These are phyloP conservation scores for Zonotrichia leucophrys DNA, from an alignment of 2,113 vertebrate genomes.

Conservation along the genomic window DNA sequence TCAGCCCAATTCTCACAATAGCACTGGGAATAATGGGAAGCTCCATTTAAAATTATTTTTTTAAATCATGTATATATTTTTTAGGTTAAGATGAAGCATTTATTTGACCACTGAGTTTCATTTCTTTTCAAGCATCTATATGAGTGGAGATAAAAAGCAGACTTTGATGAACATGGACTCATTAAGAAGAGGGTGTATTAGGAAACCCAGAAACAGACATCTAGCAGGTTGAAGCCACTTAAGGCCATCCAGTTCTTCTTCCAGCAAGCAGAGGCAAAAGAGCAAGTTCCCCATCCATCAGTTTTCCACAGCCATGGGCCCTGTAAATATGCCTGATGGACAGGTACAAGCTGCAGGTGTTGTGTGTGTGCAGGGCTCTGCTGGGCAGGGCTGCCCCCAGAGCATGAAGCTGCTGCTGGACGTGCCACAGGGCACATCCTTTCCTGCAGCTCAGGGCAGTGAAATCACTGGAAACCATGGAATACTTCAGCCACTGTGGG, in stretches of 20 bases:
- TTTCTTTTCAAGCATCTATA: background rate
- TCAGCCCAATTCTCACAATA: conserved; percentile 2
- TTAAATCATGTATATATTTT: background rate
- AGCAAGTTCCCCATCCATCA: background rate
- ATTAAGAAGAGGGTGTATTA: background rate
- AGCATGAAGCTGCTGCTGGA: background rate
- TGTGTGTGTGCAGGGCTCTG: fast-evolving
- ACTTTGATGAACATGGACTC: background rate
- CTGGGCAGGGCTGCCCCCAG: background rate
- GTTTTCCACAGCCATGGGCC: background rate
- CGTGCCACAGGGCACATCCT: fast-evolving
- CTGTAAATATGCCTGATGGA: background rate
- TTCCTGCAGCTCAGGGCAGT: background rate
- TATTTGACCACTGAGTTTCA: background rate
- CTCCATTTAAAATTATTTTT: background rate
- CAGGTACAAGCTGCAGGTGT: background rate
- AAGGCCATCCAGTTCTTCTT: background rate
- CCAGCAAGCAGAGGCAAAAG: background rate
- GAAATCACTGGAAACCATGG: background rate
- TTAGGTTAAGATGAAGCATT: background rate
- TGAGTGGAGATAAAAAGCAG: background rate
- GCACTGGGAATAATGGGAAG: conserved; percentile 10
- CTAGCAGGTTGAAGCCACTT: background rate
- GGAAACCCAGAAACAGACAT: background rate
- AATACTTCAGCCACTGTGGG: background rate